Evolutionary conservation across 2,113 vertebrate species (phyloP).

Genomic region (Tupaia tana): DNA sequence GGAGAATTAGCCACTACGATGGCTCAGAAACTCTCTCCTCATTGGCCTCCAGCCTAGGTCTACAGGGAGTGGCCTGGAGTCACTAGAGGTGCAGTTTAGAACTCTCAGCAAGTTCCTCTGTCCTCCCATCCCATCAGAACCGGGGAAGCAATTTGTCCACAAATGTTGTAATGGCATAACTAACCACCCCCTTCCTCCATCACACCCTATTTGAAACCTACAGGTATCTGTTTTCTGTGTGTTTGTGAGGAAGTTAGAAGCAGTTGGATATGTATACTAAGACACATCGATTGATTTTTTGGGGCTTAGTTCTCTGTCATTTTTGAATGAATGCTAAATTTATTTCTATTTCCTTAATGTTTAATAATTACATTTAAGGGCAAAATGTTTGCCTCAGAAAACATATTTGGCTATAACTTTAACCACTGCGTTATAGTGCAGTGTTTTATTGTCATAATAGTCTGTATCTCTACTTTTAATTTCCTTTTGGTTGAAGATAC

Average conservation of each 20-base stretch:
- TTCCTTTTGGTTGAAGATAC: background rate
- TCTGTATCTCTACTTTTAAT: background rate
- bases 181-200: background rate
- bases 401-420: background rate
- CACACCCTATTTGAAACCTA: background rate
- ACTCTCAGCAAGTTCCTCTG: background rate
- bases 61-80: background rate
- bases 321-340: background rate
- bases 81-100: background rate
- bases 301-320: background rate
- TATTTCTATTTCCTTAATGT: conserved; percentile 2
- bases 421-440: background rate
- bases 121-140: background rate
- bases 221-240: background rate
- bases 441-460: background rate
- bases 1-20: background rate
- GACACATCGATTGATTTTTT: background rate
- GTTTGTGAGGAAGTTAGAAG: background rate
- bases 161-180: background rate
- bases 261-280: background rate
- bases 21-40: background rate
- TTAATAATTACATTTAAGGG: background rate
- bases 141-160: background rate
- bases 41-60: rapidly evolving
- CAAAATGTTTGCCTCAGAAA: background rate